Percentiles rank a stretch among this genome's conserved stretches.
These are phyloP conservation scores for Upupa epops DNA, from an alignment of 2,113 vertebrate species.

Conservation along the genomic window DNA sequence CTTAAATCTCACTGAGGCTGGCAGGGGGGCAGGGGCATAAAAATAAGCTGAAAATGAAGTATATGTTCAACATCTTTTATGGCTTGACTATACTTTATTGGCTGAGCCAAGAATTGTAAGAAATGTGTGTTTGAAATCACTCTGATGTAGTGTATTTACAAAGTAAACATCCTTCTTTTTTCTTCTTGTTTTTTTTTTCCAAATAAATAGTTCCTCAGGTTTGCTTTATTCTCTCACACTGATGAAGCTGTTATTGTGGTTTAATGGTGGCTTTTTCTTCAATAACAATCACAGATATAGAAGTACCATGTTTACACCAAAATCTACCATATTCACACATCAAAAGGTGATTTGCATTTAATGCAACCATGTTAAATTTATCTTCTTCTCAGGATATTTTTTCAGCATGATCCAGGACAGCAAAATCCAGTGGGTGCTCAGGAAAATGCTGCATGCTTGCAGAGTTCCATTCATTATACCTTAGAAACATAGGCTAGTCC, in stretches of 20 bases:
- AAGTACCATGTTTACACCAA: not conserved
- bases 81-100: not conserved
- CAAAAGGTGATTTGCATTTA: not conserved
- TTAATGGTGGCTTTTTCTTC: not conserved
- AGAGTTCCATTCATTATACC: not conserved
- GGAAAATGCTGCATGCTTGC: fast-evolving
- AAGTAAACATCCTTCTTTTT: not conserved
- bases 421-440: not conserved
- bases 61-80: not conserved
- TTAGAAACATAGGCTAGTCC: not conserved
- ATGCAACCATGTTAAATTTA: not conserved
- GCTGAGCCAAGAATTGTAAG: not conserved
- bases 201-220: not conserved
- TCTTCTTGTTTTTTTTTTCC: too few relatives aligned
- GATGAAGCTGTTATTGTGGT: not conserved
- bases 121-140: not conserved
- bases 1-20: not conserved
- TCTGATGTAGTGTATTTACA: not conserved
- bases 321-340: not conserved
- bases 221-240: not conserved
- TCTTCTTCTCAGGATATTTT: not conserved
- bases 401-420: not conserved
- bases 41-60: slow-evolving; percentile 20
- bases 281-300: not conserved
- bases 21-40: not conserved